Percentiles rank a stretch among this genome's conserved stretches.
Evolutionary conservation across 2,113 vertebrate genomes (phyloP).

Genomic region (Grammomys surdaster): DNA sequence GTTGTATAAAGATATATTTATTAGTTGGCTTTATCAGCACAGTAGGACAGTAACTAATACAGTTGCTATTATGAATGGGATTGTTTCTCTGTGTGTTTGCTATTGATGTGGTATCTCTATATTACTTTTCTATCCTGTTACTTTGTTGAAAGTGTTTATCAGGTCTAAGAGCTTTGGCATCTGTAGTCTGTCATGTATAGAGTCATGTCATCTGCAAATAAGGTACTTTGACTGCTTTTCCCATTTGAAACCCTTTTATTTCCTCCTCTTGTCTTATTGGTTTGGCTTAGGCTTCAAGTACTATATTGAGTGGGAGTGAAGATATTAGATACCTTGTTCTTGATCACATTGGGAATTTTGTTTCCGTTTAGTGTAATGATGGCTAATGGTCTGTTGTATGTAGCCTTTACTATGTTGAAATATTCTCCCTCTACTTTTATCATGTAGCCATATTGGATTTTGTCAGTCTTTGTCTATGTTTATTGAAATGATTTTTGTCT

Average conservation of each 20-base stretch:
- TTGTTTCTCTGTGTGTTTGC: background rate
- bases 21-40: background rate
- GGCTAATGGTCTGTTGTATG: background rate
- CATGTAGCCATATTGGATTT: background rate
- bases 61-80: background rate
- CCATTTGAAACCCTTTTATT: background rate
- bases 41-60: background rate
- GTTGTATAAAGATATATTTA: background rate
- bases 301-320: background rate
- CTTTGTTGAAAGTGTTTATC: background rate
- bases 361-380: background rate
- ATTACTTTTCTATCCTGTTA: background rate
- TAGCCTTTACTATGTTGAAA: background rate
- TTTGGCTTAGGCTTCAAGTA: background rate
- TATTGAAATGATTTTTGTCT: background rate
- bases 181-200: background rate
- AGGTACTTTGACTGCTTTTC: background rate
- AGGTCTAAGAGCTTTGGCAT: background rate
- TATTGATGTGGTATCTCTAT: background rate
- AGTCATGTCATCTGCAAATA: background rate
- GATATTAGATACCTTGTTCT: background rate
- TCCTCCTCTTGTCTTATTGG: background rate
- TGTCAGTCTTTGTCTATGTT: background rate
- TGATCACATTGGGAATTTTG: background rate
- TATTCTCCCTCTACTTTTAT: background rate